Base-by-base conservation (phyloP, 2,797 vertebrate genomes). In the Lacerta agilis region DNA sequence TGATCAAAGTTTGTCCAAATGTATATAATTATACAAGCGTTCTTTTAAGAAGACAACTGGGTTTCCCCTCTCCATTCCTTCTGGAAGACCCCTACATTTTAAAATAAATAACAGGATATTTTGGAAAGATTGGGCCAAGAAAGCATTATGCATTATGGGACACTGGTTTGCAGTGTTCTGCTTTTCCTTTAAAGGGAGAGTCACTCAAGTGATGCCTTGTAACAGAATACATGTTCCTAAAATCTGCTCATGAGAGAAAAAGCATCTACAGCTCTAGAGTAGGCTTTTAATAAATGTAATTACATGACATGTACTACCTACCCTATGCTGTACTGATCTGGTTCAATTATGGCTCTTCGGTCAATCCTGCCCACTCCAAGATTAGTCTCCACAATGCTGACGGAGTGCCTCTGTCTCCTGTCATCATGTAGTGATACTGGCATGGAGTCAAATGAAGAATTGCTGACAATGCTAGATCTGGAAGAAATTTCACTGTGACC, bases 401-500 rank as follows among this genome's bases (percentile, higher is more conserved):
- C 98, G 1, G 98, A 98, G 94, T 98, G 98, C 86, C 98, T 97
- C 85, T 98, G 98, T 67, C 98, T 97, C 92, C 98, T 96, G 92
- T 99, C 98, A 4, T 99, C 99, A 79, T 98, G 98, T 75, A 98
- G 95, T 1, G 95, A 92, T n/a, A 95, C 96, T 38, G 97, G 95
- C 94, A 97, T 93, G 75, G 98, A 98, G 95, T 99, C 99, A 93
- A 99, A 98, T 27, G 99, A 99, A 5, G 98, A 99, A 96, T 99
- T 99, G 96, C 99, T 99, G 97, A 99, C 98, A 36, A 99, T 98
- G 93, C 98, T 99, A 95, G 98, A 99, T 91, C 99, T 98, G 17
- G 99, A 99, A 45, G 98, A 99, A 94, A 99, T 98, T 96, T 99
- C 99, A 81, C 98, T 99, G 97, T 99, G 99, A 41, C 99, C 98